A percentile compares a stretch with the other conserved stretches of the same genome.
Conservation (phyloP, 2,797 vertebrate species). For the Huso huso region DNA sequence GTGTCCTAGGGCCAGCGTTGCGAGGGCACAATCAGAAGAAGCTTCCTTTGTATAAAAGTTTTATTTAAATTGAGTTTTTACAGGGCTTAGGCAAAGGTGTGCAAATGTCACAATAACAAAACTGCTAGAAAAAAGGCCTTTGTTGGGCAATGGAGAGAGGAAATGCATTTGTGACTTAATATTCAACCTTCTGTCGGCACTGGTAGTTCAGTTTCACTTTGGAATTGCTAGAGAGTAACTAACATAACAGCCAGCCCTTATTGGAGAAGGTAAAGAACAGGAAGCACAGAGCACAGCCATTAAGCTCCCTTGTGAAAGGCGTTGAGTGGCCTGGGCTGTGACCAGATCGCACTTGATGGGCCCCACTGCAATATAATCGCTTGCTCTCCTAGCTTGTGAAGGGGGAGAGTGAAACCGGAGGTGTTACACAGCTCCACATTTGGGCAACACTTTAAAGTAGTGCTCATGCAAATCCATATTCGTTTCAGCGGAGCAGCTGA, state of each 20-base stretch:
- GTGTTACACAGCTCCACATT: conserved; percentile 33
- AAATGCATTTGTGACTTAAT: too few relatives aligned
- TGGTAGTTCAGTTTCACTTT: conserved; percentile 56
- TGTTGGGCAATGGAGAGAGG: too few relatives aligned
- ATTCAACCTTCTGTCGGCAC: too few relatives aligned
- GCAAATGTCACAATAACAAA: too few relatives aligned
- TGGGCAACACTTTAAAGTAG: conserved; percentile 5
- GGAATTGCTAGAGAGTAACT: conserved; percentile 60
- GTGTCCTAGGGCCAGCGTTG: too few relatives aligned
- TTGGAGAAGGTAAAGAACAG: conserved; percentile 60
- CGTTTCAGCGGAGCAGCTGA: too few relatives aligned
- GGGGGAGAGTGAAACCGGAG: conserved; percentile 34
- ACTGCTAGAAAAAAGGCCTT: too few relatives aligned
- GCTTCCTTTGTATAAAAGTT: too few relatives aligned
- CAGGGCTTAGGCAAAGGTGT: too few relatives aligned
- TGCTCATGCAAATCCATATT: too few relatives aligned
- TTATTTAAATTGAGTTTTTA: too few relatives aligned
- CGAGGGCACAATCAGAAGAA: too few relatives aligned
- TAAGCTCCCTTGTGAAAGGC: conserved; percentile 60
- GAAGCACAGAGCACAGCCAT: conserved; percentile 52
- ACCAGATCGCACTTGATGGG: conserved; percentile 49
- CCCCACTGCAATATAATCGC: conserved; percentile 44
- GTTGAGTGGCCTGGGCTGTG: conserved; percentile 57
- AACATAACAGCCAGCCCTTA: conserved; percentile 45
- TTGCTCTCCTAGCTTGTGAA: conserved; percentile 38